Evolutionary conservation across 2,113 vertebrate genomes (phyloP).

Genomic region (Microtus montanus): DNA sequence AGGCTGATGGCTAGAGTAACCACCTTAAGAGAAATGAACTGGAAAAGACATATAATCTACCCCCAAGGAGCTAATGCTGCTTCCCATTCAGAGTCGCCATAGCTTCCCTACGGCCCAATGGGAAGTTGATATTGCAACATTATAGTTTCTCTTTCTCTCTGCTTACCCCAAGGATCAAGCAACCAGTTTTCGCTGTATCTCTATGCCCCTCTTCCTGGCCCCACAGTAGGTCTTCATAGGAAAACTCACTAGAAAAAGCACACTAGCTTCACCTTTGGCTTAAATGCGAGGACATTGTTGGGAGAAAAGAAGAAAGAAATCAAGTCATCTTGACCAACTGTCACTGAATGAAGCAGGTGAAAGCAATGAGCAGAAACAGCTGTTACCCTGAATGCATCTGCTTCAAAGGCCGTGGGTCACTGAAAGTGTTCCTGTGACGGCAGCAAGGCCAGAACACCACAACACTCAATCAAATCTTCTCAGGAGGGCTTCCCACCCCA

Average conservation of each 20-base stretch:
- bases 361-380: constrained; percentile 66
- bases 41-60: constrained; percentile 19
- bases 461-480: constrained; percentile 1
- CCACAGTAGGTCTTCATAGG: constrained; percentile 47
- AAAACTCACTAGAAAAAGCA: constrained; percentile 63
- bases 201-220: constrained; percentile 17
- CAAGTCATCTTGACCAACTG: background rate
- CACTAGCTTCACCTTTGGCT: constrained; percentile 76
- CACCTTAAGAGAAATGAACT: constrained; percentile 66
- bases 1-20: constrained; percentile 71
- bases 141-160: constrained; percentile 16
- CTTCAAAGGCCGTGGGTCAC: constrained; percentile 52
- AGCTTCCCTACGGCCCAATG: constrained; percentile 54
- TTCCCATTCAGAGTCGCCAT: constrained; percentile 6
- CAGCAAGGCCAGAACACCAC: constrained; percentile 39
- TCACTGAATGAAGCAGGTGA: constrained; percentile 37
- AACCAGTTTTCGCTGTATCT: background rate
- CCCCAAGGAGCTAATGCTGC: constrained; percentile 37
- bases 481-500: background rate
- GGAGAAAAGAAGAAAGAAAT: constrained; percentile 3
- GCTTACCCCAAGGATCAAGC: constrained; percentile 32
- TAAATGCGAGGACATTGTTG: constrained; percentile 27
- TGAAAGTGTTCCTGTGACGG: constrained; percentile 51
- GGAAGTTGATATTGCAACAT: constrained; percentile 59
- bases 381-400: constrained; percentile 10